A percentile compares a stretch with the other conserved stretches of the same genome.
Conservation (phyloP, 1,140 invertebrate genomes). For the Philopotamus ludificatus region DNA sequence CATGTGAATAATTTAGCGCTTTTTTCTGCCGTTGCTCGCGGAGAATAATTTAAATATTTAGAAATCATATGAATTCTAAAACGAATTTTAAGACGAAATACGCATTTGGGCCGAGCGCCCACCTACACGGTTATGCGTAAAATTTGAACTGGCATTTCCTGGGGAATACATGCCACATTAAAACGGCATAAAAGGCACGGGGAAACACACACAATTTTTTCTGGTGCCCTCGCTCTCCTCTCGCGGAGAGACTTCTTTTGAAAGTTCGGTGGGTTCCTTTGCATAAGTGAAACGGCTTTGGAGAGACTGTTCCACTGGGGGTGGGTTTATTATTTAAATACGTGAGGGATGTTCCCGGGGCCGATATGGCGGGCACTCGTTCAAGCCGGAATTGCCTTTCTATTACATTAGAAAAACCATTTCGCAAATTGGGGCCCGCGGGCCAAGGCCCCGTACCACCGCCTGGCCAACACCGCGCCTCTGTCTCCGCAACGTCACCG, state of each 20-base stretch:
- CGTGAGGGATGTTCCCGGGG: conserved; percentile 17
- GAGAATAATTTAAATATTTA: no score
- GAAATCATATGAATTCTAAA: no score
- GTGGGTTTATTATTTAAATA: conserved; percentile 28
- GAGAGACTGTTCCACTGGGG: conserved; percentile 3
- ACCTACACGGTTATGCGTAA: not conserved
- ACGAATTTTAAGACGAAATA: no score
- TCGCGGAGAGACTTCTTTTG: not conserved
- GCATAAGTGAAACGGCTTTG: conserved; percentile 7
- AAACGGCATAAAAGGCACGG: conserved; percentile 1
- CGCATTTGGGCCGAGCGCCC: no score
- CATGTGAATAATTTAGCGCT: no score
- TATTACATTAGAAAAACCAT: conserved; percentile 33
- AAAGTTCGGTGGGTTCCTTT: conserved; percentile 1
- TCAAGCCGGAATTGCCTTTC: conserved; percentile 27
- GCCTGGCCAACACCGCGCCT: not conserved
- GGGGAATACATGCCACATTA: not conserved
- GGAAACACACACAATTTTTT: not conserved
- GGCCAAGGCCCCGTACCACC: not conserved
- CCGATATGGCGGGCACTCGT: conserved; percentile 21
- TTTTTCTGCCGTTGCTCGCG: no score
- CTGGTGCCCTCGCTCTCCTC: no score
- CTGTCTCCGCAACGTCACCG: no score
- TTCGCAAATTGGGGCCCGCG: conserved; percentile 26
- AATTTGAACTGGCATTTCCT: no score